These are phyloP conservation scores for Myotis davidii DNA, from an alignment of 2,113 vertebrate genomes.

Conservation along the genomic window DNA sequence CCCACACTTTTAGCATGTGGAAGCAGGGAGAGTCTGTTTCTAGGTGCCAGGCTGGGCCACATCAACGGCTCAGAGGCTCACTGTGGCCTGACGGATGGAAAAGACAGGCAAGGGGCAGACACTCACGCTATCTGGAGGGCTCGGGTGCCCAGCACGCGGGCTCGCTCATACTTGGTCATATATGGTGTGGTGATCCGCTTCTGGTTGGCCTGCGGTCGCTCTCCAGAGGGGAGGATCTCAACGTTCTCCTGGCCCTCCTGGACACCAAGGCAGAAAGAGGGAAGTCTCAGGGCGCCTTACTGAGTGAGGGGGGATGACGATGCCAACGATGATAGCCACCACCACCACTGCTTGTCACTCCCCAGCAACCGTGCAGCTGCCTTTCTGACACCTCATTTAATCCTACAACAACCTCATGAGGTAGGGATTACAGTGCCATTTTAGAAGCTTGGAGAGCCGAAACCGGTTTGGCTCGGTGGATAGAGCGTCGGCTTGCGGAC, in stretches of 20 bases:
- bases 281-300: not conserved
- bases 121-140: conserved; percentile 99
- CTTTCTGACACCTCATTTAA: not conserved
- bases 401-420: not conserved
- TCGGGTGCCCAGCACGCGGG: conserved; percentile 95
- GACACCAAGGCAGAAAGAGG: not conserved
- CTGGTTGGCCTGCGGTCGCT: conserved; percentile 94
- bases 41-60: not conserved
- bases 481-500: no score
- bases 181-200: conserved; percentile 97
- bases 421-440: not conserved
- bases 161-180: conserved; percentile 98
- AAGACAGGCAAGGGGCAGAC: rapidly evolving
- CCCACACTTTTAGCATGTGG: not conserved
- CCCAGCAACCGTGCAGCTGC: not conserved
- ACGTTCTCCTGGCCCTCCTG: conserved; percentile 98
- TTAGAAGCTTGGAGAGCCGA: not conserved
- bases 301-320: not conserved
- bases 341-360: rapidly evolving
- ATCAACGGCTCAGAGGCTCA: not conserved
- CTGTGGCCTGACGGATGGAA: rapidly evolving
- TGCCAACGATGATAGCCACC: not conserved
- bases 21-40: not conserved
- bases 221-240: conserved; percentile 95
- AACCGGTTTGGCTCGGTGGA: no score